A percentile compares a stretch with the other conserved stretches of the same genome.
phyloP scores from a whole-genome alignment of 2,888 invertebrate species.

The Escarpia spicata region DNA sequence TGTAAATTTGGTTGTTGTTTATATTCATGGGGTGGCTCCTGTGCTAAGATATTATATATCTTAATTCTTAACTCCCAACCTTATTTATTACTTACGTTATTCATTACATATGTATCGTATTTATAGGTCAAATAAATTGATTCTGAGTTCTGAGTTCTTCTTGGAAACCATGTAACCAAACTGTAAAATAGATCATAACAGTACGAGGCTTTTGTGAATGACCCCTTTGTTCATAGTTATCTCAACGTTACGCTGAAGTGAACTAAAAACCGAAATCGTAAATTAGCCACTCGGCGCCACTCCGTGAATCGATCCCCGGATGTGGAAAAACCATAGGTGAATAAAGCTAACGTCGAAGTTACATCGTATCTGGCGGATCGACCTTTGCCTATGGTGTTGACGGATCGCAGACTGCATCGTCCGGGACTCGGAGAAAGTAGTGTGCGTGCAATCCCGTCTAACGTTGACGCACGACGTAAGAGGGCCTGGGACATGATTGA shows the following conservation, averaged over 20 bases:
- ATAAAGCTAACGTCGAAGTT: neutral
- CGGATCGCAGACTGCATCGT: neutral
- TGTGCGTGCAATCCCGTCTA: too few species aligned
- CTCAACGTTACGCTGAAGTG: neutral
- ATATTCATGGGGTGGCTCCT: too few species aligned
- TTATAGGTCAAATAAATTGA: too few species aligned
- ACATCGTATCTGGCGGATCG: conserved; percentile 1
- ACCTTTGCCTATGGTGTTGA: neutral
- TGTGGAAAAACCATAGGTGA: neutral
- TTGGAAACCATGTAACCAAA: too few species aligned
- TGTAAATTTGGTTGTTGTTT: too few species aligned
- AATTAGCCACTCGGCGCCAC: neutral
- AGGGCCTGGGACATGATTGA: too few species aligned
- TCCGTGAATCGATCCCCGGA: neutral
- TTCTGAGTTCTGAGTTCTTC: too few species aligned
- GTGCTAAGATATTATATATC: too few species aligned
- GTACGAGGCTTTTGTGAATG: neutral
- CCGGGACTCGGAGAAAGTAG: neutral
- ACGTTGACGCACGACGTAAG: too few species aligned
- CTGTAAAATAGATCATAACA: neutral
- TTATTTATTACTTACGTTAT: too few species aligned
- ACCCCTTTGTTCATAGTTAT: neutral
- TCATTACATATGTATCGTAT: too few species aligned
- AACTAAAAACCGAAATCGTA: neutral
- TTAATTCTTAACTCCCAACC: too few species aligned